Evolutionary conservation across 2,113 vertebrate species (phyloP).

Genomic region (Dasypus novemcinctus): DNA sequence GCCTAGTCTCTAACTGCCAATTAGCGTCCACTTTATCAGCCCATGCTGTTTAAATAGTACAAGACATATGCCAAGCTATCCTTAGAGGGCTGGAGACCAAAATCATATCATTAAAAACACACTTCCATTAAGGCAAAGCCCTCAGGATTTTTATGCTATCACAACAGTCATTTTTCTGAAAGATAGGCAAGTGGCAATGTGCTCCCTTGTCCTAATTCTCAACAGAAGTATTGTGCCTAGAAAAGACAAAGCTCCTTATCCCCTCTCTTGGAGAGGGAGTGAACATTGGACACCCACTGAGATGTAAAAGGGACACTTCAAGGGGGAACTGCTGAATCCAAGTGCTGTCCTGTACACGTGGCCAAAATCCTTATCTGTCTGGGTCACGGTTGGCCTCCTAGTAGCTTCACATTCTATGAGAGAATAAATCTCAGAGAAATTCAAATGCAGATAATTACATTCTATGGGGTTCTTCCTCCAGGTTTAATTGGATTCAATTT

Average conservation of each 20-base stretch:
- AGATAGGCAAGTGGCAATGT: not conserved
- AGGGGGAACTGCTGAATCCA: not conserved
- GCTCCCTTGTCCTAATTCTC: not conserved
- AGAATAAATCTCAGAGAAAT: not conserved
- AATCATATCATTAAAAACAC: conserved; percentile 64
- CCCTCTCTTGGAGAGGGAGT: not conserved
- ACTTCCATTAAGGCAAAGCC: conserved; percentile 21
- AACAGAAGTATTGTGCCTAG: not conserved
- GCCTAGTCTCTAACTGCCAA: conserved; percentile 52
- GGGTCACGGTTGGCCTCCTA: not conserved
- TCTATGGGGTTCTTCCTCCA: not conserved
- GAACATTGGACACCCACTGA: not conserved
- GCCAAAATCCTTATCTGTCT: not conserved
- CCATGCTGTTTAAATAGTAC: conserved; percentile 42
- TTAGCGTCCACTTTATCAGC: conserved; percentile 58
- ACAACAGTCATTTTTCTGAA: conserved; percentile 25
- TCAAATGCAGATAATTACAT: not conserved
- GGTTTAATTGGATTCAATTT: not conserved
- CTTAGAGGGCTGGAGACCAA: conserved; percentile 22
- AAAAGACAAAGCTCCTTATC: not conserved
- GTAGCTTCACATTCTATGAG: not conserved
- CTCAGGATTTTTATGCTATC: not conserved
- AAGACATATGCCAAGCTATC: conserved; percentile 41
- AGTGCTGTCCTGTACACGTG: not conserved
- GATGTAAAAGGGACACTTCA: not conserved